Evolutionary conservation across 2,888 invertebrate genomes (phyloP).

Genomic region (Chironomus riparius): DNA sequence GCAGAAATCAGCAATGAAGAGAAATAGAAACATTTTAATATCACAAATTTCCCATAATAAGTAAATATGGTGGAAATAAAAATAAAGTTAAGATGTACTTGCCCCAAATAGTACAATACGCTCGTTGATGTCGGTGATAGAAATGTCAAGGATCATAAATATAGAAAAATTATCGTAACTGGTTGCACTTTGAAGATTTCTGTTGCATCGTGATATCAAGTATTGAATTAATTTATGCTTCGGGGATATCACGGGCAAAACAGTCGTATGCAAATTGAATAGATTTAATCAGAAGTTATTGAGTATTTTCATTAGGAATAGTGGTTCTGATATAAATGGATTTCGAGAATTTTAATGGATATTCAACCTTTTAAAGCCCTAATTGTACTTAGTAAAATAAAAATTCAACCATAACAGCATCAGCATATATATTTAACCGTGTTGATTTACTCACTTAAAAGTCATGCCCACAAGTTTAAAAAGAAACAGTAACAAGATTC

Average conservation of each 20-base stretch:
- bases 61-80: neutral
- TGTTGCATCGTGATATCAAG: too few relatives aligned
- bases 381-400: too few relatives aligned
- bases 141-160: conserved; percentile 22
- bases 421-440: too few relatives aligned
- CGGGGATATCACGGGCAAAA: too few relatives aligned
- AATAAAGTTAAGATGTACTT: neutral
- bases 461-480: neutral
- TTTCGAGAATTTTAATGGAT: too few relatives aligned
- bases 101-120: neutral
- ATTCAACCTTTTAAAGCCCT: too few relatives aligned
- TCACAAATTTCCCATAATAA: neutral
- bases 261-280: too few relatives aligned
- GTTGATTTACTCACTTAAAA: too few relatives aligned
- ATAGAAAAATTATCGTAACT: neutral
- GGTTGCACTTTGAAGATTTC: neutral
- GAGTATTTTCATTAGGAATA: too few relatives aligned
- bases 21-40: neutral
- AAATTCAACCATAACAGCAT: neutral
- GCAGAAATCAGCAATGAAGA: neutral
- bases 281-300: too few relatives aligned
- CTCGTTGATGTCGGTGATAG: neutral
- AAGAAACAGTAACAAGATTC: neutral
- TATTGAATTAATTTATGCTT: too few relatives aligned
- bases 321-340: too few relatives aligned